These are phyloP conservation scores for Halisarca cf. caerulea DNA, from an alignment of 37 sponge, comb jelly and placozoan genomes.

Conservation along the genomic window DNA sequence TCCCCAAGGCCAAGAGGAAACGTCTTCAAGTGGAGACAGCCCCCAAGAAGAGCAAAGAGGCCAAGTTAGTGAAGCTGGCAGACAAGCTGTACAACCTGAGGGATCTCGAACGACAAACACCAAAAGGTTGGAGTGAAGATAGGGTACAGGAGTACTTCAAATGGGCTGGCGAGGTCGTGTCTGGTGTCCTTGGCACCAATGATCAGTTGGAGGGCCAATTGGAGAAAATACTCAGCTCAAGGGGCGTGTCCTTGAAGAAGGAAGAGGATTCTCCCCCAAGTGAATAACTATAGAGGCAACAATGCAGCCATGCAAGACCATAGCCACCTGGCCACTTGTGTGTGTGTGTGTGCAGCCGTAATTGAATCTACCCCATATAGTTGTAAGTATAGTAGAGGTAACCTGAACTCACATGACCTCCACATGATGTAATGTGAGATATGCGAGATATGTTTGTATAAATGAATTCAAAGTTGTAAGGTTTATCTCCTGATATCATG, in stretches of 20 bases:
- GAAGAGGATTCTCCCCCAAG: not conserved
- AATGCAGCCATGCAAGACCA: no score
- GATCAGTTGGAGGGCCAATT: conserved; percentile 61
- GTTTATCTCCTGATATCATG: no score
- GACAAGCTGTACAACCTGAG: conserved; percentile 97
- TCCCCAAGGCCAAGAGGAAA: conserved; percentile 89
- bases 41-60: conserved; percentile 79
- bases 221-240: conserved; percentile 47
- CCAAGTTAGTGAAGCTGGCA: conserved; percentile 86
- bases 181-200: conserved; percentile 83
- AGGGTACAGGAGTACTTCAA: conserved; percentile 84
- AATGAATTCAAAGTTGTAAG: no score
- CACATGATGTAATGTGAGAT: no score
- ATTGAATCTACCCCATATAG: no score
- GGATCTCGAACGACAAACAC: conserved; percentile 69
- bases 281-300: no score
- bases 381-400: no score
- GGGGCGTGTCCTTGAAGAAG: conserved; percentile 39
- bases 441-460: no score
- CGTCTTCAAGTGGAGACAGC: conserved; percentile 85
- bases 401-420: no score
- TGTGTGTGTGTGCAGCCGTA: no score
- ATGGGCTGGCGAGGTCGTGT: conserved; percentile 82
- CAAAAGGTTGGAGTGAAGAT: conserved; percentile 82
- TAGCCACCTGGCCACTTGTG: no score